Evolutionary conservation across 2,113 vertebrate species (phyloP).

Genomic region (Glaucomys volans): DNA sequence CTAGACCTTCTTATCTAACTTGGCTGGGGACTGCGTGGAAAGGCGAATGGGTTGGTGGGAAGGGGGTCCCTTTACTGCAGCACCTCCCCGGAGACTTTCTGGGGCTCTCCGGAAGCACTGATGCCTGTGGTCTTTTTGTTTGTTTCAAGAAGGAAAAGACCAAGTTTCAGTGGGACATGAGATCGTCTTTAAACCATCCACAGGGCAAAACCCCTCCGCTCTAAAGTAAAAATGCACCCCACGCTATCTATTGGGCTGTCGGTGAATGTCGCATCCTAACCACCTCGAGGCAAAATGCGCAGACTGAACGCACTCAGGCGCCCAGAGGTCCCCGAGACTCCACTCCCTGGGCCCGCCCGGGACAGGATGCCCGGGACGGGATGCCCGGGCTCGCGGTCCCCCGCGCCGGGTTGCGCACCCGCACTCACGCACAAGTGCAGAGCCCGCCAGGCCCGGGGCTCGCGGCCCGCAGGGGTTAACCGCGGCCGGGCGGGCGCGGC

Average conservation of each 20-base stretch:
- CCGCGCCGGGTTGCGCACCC: rapidly evolving
- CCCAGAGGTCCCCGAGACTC: neutral
- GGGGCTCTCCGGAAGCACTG: neutral
- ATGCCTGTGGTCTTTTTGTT: neutral
- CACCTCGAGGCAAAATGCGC: neutral
- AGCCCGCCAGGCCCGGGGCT: neutral
- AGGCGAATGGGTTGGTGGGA: rapidly evolving
- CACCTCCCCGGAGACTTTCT: neutral
- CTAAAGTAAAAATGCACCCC: neutral
- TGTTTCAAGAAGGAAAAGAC: neutral
- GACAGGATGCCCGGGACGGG: rapidly evolving
- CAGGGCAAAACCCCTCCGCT: neutral
- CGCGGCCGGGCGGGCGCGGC: neutral
- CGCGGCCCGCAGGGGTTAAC: neutral
- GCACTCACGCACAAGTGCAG: rapidly evolving
- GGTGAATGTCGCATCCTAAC: neutral
- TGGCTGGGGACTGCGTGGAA: neutral
- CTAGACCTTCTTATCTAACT: neutral
- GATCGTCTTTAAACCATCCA: neutral
- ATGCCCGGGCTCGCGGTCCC: rapidly evolving
- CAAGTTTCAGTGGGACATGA: neutral
- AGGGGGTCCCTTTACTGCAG: neutral
- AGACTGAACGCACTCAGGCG: neutral
- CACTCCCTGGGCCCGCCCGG: neutral
- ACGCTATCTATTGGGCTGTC: neutral